Evolutionary conservation across 2,113 vertebrate species (phyloP).

Genomic region (Piprites chloris): DNA sequence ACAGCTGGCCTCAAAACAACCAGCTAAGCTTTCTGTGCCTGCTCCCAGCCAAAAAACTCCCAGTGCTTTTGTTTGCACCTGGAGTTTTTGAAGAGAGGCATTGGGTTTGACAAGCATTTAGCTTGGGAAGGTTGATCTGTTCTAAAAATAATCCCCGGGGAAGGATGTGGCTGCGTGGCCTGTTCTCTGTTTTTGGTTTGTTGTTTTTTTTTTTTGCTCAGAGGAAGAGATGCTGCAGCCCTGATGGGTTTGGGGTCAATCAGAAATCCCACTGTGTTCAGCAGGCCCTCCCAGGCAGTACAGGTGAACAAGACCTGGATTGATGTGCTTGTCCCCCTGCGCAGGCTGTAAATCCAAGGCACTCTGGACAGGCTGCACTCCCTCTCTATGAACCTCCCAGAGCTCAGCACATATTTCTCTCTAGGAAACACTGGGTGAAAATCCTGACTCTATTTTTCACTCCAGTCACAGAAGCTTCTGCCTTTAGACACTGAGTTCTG

Average conservation of each 20-base stretch:
- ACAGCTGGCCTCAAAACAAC: slow-evolving; percentile 37
- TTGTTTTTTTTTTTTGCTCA: too few relatives aligned
- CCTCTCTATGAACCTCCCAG: background rate
- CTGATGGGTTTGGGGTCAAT: background rate
- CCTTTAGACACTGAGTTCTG: background rate
- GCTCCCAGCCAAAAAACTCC: slow-evolving; percentile 32
- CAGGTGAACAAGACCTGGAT: accelerated
- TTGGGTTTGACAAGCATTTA: background rate
- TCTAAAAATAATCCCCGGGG: background rate
- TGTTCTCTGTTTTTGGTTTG: too few relatives aligned
- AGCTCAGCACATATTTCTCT: background rate
- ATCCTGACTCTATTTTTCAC: background rate
- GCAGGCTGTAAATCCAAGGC: background rate
- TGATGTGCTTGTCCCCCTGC: background rate
- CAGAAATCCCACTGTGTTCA: background rate
- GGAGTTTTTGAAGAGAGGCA: background rate
- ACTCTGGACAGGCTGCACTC: background rate
- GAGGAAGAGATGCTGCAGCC: background rate
- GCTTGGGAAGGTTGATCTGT: background rate
- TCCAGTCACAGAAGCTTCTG: background rate
- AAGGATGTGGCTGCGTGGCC: background rate
- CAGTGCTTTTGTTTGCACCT: background rate
- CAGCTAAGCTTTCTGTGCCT: background rate
- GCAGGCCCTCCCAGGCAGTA: background rate
- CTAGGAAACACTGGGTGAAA: background rate